Conservation (phyloP, 2,888 invertebrate species). For the Drosophila birchii region DNA sequence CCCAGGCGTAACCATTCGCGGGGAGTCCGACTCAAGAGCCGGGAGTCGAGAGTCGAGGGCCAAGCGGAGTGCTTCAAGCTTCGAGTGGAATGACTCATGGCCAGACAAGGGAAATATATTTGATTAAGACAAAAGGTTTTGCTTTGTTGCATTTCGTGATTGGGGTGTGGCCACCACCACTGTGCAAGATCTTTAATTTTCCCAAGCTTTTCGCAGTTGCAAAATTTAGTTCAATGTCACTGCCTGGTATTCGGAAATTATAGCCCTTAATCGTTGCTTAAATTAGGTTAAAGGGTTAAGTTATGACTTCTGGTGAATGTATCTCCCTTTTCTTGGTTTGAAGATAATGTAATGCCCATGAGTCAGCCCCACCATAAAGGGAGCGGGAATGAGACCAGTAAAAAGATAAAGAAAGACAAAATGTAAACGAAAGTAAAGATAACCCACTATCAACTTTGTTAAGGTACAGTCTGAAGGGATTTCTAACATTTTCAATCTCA, state of each 20-base stretch:
- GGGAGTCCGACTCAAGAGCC: slow-evolving; percentile 10
- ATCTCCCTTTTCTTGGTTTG: neutral
- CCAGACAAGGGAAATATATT: slow-evolving; percentile 42
- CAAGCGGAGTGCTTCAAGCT: slow-evolving; percentile 9
- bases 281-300: slow-evolving; percentile 23
- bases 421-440: slow-evolving; percentile 9
- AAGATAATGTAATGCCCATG: slow-evolving; percentile 10
- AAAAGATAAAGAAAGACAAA: neutral
- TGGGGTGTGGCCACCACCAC: slow-evolving; percentile 46
- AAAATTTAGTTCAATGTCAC: slow-evolving; percentile 70
- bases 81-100: slow-evolving; percentile 33
- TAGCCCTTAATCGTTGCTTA: neutral
- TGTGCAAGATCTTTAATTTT: slow-evolving; percentile 34
- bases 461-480: neutral
- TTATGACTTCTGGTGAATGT: neutral
- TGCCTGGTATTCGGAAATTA: slow-evolving; percentile 9
- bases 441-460: neutral
- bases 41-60: slow-evolving; percentile 5
- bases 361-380: neutral
- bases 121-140: slow-evolving; percentile 60
- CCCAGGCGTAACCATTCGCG: slow-evolving; percentile 47
- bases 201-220: slow-evolving; percentile 15
- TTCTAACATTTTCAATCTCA: neutral
- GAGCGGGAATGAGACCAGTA: neutral
- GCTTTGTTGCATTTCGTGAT: slow-evolving; percentile 34